These are phyloP conservation scores for Leucophenga varia DNA, from an alignment of 1,140 invertebrate species.

Conservation along the genomic window DNA sequence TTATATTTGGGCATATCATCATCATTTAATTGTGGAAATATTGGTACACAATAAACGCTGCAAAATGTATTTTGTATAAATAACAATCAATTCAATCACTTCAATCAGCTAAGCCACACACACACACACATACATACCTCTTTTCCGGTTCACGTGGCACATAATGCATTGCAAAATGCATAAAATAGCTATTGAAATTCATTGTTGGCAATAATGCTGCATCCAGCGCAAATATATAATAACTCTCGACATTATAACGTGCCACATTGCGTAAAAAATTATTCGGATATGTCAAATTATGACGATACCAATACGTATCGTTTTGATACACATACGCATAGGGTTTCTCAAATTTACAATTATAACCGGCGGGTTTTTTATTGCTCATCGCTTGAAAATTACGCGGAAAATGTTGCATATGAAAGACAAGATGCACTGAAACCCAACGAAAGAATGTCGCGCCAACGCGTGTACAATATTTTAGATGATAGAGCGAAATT, in stretches of 20 bases:
- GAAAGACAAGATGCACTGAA: conserved; percentile 20
- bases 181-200: conserved; percentile 3
- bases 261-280: conserved; percentile 22
- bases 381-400: neutral
- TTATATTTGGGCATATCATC: conserved; percentile 13
- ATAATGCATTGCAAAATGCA: neutral
- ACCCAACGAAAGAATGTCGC: conserved; percentile 10
- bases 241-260: conserved; percentile 17
- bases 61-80: neutral
- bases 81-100: no score
- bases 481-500: conserved; percentile 7
- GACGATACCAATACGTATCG: neutral
- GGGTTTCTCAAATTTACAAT: no score
- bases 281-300: conserved; percentile 7
- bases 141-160: neutral
- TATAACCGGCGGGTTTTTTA: neutral
- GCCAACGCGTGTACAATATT: conserved; percentile 6
- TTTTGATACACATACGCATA: no score
- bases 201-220: conserved; percentile 11
- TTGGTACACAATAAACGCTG: conserved; percentile 20
- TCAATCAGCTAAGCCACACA: no score
- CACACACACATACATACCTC: conserved; percentile 11
- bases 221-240: conserved; percentile 18
- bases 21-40: conserved; percentile 8
- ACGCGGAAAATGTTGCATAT: conserved; percentile 2